Conservation (phyloP, 2,888 invertebrate species). For the Homarus gammarus region DNA sequence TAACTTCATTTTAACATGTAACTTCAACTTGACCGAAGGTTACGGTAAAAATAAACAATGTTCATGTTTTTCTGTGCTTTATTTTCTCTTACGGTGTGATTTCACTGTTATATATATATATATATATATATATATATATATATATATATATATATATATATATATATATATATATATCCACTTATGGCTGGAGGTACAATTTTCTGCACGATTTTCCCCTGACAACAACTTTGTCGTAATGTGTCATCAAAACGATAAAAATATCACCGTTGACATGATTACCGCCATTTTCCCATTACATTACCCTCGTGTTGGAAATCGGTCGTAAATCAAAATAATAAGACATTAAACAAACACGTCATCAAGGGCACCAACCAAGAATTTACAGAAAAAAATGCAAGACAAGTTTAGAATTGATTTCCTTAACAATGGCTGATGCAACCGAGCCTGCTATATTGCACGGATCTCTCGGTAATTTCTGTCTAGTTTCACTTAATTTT, state of each 20-base stretch:
- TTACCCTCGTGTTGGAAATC: neutral
- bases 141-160: neutral
- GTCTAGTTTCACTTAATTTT: too few relatives aligned
- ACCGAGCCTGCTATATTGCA: too few relatives aligned
- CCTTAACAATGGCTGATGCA: neutral
- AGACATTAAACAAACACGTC: slow-evolving; percentile 7
- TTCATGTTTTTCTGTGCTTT: too few relatives aligned
- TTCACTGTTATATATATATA: too few relatives aligned
- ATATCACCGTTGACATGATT: neutral
- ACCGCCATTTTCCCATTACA: neutral
- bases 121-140: slow-evolving; percentile 6
- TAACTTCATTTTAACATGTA: too few relatives aligned
- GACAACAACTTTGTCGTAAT: neutral
- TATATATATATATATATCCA: neutral
- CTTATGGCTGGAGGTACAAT: neutral
- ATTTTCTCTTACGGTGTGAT: too few relatives aligned
- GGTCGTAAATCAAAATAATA: neutral
- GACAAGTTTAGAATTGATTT: neutral
- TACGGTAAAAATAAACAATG: too few relatives aligned
- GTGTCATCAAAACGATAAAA: neutral
- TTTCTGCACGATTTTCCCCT: neutral
- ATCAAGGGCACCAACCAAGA: neutral
- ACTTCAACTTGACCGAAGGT: too few relatives aligned
- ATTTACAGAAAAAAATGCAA: neutral
- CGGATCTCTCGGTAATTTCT: too few relatives aligned